These are phyloP conservation scores for Heloderma charlesbogerti DNA, from an alignment of 2,113 vertebrate genomes.

Conservation along the genomic window DNA sequence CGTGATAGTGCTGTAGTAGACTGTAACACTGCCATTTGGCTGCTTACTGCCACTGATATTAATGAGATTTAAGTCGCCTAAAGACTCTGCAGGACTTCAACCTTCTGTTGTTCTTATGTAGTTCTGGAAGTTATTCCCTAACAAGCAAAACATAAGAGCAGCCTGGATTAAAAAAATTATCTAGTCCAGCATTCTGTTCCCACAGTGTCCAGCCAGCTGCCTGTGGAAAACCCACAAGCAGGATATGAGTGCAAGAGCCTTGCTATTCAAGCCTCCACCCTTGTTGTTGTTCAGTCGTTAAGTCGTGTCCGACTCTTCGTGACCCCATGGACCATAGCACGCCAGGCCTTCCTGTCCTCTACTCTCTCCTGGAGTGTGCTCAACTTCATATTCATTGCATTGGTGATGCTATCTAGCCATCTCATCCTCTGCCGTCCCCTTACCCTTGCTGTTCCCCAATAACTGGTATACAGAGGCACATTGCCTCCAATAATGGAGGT, in stretches of 20 bases:
- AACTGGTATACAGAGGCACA: neutral
- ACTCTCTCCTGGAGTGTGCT: no score
- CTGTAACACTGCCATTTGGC: neutral
- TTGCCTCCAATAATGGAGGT: no score
- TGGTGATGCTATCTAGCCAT: no score
- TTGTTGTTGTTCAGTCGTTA: no score
- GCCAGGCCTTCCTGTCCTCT: no score
- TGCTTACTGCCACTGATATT: neutral
- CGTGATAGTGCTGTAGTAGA: no score
- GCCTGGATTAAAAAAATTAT: neutral
- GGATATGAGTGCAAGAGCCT: neutral
- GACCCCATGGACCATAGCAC: no score
- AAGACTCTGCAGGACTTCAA: neutral
- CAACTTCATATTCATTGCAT: no score
- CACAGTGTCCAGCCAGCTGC: neutral
- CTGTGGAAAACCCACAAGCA: neutral
- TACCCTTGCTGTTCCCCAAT: neutral
- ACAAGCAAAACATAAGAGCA: neutral
- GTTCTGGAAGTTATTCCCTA: neutral
- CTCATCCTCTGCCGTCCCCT: no score
- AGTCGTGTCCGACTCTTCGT: no score
- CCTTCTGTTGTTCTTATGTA: no score
- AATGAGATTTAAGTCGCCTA: neutral
- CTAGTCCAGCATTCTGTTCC: neutral
- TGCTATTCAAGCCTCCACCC: no score